These are phyloP conservation scores for Melopsittacus undulatus DNA, from an alignment of 2,797 vertebrate genomes.

Conservation along the genomic window DNA sequence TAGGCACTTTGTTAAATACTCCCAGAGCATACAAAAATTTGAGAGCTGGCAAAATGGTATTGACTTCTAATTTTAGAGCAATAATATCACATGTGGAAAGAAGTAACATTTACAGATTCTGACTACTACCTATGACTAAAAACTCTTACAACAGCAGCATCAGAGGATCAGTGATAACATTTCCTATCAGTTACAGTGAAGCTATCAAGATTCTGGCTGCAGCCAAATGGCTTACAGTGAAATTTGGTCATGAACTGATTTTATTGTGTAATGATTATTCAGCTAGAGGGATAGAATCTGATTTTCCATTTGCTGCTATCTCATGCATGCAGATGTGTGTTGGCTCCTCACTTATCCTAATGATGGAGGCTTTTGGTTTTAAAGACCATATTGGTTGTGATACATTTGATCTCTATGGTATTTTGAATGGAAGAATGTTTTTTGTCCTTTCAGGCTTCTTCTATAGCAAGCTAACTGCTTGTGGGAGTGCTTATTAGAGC, in stretches of 20 bases:
- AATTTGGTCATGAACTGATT: background rate
- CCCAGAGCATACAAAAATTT: background rate
- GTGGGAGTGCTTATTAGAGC: slow-evolving; percentile 30
- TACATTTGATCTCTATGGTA: background rate
- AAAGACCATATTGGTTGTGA: background rate
- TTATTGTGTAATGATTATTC: background rate
- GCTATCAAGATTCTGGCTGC: background rate
- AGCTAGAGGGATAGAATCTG: background rate
- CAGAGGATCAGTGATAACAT: background rate
- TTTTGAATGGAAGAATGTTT: background rate
- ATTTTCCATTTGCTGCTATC: background rate
- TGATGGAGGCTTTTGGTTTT: background rate
- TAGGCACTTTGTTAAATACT: background rate
- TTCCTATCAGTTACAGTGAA: background rate
- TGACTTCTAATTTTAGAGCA: background rate
- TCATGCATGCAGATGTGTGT: background rate
- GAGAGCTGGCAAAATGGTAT: background rate
- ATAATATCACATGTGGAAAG: background rate
- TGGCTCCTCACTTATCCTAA: background rate
- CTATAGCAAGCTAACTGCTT: background rate
- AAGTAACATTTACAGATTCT: background rate
- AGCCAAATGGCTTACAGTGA: background rate
- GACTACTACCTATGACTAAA: background rate
- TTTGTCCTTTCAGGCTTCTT: background rate
- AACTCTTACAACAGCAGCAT: background rate